phyloP scores from a whole-genome alignment of 2,888 invertebrate genomes.

The Diplolepis rosae region DNA sequence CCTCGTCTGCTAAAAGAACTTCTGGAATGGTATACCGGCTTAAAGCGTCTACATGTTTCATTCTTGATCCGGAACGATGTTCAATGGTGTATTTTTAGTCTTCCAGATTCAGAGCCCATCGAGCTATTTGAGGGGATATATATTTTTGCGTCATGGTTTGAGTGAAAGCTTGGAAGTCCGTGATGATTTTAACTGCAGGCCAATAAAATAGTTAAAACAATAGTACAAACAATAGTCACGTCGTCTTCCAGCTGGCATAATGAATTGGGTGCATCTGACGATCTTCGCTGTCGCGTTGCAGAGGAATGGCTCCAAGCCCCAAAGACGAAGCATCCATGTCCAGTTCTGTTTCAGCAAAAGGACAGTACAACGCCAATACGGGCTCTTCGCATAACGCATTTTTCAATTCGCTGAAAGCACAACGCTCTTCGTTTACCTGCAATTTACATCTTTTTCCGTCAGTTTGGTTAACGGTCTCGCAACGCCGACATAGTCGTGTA shows the following conservation, averaged over 20 bases:
- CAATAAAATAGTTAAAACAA: too few species aligned
- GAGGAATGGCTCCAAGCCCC: slow-evolving; percentile 33
- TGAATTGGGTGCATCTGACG: slow-evolving; percentile 33
- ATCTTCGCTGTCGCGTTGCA: slow-evolving; percentile 34
- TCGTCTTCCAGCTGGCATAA: slow-evolving; percentile 33
- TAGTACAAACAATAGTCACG: too few species aligned
- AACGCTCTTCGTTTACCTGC: slow-evolving; percentile 35
- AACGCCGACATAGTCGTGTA: slow-evolving; percentile 37
- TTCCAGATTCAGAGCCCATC: slow-evolving; percentile 39
- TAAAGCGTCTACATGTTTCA: slow-evolving; percentile 41
- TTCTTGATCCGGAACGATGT: slow-evolving; percentile 32
- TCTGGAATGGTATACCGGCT: slow-evolving; percentile 28
- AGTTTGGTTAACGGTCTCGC: slow-evolving; percentile 38
- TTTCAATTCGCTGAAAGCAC: slow-evolving; percentile 40
- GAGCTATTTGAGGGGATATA: slow-evolving; percentile 30
- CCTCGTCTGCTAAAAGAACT: slow-evolving; percentile 12
- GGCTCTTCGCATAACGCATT: slow-evolving; percentile 33
- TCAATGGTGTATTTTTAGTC: slow-evolving; percentile 37
- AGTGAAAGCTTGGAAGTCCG: slow-evolving; percentile 27
- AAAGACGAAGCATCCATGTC: slow-evolving; percentile 22
- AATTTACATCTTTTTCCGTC: slow-evolving; percentile 33
- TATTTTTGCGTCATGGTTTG: slow-evolving; percentile 38
- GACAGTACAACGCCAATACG: slow-evolving; percentile 38
- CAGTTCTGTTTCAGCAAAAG: slow-evolving; percentile 42
- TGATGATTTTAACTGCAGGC: slow-evolving; percentile 31